Percentiles rank a stretch among this genome's conserved stretches.
Conservation (phyloP, 2,113 vertebrate species). For the Aldabrachelys gigantea region DNA sequence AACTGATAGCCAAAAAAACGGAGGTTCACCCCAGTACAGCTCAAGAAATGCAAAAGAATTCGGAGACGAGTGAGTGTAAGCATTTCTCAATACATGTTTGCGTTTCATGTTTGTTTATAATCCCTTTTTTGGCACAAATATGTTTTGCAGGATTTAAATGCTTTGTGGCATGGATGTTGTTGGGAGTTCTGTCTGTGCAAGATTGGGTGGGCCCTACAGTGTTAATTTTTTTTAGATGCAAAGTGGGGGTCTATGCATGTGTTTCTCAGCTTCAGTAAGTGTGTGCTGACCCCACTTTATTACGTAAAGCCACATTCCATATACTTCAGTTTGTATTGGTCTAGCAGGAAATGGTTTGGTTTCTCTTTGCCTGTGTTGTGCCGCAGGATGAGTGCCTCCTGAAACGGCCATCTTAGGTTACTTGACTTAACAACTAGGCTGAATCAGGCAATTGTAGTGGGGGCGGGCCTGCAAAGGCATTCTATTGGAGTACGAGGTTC, state of each 20-base stretch:
- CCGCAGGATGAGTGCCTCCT: background rate
- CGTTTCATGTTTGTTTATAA: constrained; percentile 11
- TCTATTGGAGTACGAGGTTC: background rate
- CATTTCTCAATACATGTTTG: constrained; percentile 46
- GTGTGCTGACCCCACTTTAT: background rate
- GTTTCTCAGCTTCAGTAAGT: background rate
- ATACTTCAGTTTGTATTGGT: fast-evolving
- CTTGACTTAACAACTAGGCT: background rate
- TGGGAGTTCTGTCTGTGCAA: background rate
- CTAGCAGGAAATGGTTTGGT: background rate
- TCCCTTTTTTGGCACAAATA: background rate
- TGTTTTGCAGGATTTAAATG: background rate
- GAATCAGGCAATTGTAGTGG: background rate
- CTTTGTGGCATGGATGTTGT: background rate
- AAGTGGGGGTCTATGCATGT: fast-evolving
- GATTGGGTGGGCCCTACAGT: background rate
- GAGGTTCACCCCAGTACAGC: background rate
- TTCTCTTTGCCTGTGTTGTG: background rate
- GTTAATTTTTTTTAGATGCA: background rate
- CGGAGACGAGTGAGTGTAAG: background rate
- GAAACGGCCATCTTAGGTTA: background rate
- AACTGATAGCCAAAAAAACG: background rate
- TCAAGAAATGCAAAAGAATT: background rate
- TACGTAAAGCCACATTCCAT: background rate
- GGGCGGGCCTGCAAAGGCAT: background rate